Evolutionary conservation across 2,797 vertebrate species (phyloP).

Genomic region (Acanthiza pusilla): DNA sequence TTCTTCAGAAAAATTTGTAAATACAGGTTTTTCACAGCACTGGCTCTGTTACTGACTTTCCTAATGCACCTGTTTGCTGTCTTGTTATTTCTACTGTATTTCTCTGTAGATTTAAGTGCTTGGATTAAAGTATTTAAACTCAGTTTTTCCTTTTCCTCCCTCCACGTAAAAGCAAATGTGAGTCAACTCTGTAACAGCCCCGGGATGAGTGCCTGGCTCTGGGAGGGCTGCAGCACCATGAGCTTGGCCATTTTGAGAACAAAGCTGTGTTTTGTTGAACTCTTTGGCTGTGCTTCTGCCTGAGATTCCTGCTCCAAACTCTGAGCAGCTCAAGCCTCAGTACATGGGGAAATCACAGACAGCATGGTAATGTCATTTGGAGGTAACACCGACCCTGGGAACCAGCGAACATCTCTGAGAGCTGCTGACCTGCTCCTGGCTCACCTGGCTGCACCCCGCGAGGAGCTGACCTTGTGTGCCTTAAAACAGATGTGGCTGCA

Average conservation of each 20-base stretch:
- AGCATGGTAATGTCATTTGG: background rate
- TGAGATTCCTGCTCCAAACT: background rate
- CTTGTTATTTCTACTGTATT: slow-evolving; percentile 1
- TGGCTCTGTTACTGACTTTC: background rate
- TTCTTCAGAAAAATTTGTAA: background rate
- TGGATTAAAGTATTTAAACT: slow-evolving; percentile 51
- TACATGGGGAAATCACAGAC: background rate
- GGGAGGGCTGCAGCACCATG: background rate
- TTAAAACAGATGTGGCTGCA: background rate
- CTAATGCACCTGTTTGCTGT: background rate
- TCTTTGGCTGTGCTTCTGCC: background rate
- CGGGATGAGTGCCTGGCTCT: background rate
- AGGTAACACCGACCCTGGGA: background rate
- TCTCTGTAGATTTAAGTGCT: slow-evolving; percentile 1
- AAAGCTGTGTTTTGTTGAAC: background rate
- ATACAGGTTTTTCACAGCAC: background rate
- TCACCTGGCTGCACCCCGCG: background rate
- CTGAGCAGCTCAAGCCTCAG: background rate
- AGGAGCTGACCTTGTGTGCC: background rate
- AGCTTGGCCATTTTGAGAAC: background rate
- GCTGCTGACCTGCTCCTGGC: background rate
- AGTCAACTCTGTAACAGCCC: background rate
- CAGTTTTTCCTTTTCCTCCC: background rate
- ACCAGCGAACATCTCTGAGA: background rate
- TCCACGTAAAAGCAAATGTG: background rate